Percentiles rank a stretch among this genome's conserved stretches.
These are phyloP conservation scores for Gobius niger DNA, from an alignment of 2,113 vertebrate genomes.

Conservation along the genomic window DNA sequence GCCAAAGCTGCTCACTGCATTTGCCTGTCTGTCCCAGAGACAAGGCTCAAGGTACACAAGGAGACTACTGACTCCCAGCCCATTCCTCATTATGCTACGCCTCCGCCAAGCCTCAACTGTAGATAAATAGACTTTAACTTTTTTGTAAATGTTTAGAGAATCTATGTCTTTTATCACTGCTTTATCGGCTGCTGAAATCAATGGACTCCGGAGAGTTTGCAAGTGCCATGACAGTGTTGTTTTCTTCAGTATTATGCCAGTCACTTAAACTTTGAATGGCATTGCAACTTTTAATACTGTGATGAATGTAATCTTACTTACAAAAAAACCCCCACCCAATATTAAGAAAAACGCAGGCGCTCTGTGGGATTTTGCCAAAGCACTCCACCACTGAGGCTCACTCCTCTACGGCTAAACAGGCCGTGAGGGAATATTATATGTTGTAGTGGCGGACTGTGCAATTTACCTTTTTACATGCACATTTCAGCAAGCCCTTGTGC, in stretches of 20 bases:
- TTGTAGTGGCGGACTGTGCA: slow-evolving; percentile 30
- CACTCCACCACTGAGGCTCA: slow-evolving; percentile 11
- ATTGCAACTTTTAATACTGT: slow-evolving; percentile 32
- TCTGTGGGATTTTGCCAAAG: slow-evolving; percentile 24
- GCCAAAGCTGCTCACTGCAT: slow-evolving; percentile 66
- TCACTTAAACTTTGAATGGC: slow-evolving; percentile 11
- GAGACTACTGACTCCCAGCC: slow-evolving; percentile 56
- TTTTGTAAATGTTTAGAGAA: slow-evolving; percentile 37
- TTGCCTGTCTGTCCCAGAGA: slow-evolving; percentile 40
- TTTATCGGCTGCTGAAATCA: slow-evolving; percentile 40
- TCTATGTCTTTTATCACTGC: slow-evolving; percentile 9
- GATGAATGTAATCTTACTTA: slow-evolving; percentile 41
- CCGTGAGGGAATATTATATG: slow-evolving; percentile 10
- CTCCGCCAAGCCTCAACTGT: slow-evolving; percentile 38
- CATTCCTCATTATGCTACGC: slow-evolving; percentile 31
- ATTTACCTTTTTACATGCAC: slow-evolving; percentile 29
- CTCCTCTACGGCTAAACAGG: slow-evolving; percentile 13
- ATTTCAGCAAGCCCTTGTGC: slow-evolving; percentile 61
- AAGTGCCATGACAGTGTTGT: slow-evolving; percentile 27
- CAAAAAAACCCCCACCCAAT: not conserved
- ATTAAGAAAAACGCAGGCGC: slow-evolving; percentile 8
- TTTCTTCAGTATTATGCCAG: slow-evolving; percentile 20
- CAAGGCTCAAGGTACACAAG: slow-evolving; percentile 18
- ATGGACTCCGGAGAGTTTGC: slow-evolving; percentile 25
- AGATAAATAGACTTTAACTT: slow-evolving; percentile 32